A percentile compares a stretch with the other conserved stretches of the same genome.
These are phyloP conservation scores for Tinamus major DNA, from an alignment of 2,797 vertebrate genomes.

Conservation along the genomic window DNA sequence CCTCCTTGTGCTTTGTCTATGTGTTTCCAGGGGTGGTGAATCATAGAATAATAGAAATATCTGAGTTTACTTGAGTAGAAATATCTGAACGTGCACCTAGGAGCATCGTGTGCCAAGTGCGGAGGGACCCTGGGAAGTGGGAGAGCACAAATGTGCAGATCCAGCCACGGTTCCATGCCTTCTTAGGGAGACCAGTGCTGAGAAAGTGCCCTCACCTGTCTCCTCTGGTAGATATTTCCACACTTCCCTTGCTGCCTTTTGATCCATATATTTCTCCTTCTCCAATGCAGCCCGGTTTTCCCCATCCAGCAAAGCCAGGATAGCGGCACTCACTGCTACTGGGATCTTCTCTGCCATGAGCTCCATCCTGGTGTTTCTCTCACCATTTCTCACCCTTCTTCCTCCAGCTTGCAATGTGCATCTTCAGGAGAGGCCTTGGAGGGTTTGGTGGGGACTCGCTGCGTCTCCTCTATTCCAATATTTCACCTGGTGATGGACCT, in stretches of 20 bases:
- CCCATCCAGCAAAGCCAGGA: not conserved
- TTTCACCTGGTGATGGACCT: not conserved
- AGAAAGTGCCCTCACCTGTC: not conserved
- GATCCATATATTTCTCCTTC: not conserved
- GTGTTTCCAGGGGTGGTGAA: not conserved
- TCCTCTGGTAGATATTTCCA: not conserved
- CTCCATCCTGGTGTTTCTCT: not conserved
- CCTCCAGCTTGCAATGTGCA: too few relatives aligned
- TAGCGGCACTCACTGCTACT: too few relatives aligned
- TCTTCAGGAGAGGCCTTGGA: not conserved
- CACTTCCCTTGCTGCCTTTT: not conserved
- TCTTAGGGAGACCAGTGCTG: not conserved
- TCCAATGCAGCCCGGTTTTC: not conserved
- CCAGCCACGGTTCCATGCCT: not conserved
- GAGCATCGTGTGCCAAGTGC: fast-evolving
- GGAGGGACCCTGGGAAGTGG: not conserved
- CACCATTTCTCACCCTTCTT: not conserved
- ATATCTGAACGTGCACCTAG: too few relatives aligned
- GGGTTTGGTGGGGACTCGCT: not conserved
- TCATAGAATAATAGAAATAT: too few relatives aligned
- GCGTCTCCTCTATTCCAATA: not conserved
- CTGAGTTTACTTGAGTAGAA: too few relatives aligned
- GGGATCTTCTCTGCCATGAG: not conserved
- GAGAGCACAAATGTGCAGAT: fast-evolving
- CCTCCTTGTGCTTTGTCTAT: not conserved